Evolutionary conservation across 2,113 vertebrate species (phyloP).

Genomic region (Crocuta crocuta): DNA sequence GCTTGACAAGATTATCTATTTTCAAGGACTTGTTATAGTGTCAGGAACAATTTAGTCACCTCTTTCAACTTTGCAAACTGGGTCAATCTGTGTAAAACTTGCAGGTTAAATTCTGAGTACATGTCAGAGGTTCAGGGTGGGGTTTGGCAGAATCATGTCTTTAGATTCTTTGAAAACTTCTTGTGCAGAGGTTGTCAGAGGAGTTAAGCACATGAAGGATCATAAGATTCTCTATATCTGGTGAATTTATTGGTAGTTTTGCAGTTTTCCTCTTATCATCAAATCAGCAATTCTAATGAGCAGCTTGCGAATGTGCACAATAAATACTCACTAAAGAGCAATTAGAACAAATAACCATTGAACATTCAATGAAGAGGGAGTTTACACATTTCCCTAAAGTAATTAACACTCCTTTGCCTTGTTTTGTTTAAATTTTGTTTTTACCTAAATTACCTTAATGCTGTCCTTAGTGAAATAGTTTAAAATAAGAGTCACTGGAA

Average conservation of each 20-base stretch:
- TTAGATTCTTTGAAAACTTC: constrained; percentile 55
- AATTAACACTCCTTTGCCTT: constrained; percentile 78
- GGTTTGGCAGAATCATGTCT: not conserved
- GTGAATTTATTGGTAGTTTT: constrained; percentile 2
- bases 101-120: constrained; percentile 37
- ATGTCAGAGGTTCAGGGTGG: not conserved
- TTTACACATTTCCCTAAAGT: constrained; percentile 67
- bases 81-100: constrained; percentile 30
- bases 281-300: constrained; percentile 62
- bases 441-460: constrained; percentile 77
- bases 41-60: constrained; percentile 25
- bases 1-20: constrained; percentile 45
- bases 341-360: constrained; percentile 73
- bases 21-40: constrained; percentile 41
- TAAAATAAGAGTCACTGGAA: constrained; percentile 61
- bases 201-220: not conserved
- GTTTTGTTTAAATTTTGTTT: constrained; percentile 76
- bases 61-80: constrained; percentile 38
- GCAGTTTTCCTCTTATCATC: not conserved
- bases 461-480: constrained; percentile 56
- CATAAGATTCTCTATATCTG: not conserved
- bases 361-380: constrained; percentile 64
- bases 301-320: constrained; percentile 33
- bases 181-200: not conserved
- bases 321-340: constrained; percentile 76